phyloP scores from a whole-genome alignment of 2,888 invertebrate genomes.

The Helicoverpa assulta region DNA sequence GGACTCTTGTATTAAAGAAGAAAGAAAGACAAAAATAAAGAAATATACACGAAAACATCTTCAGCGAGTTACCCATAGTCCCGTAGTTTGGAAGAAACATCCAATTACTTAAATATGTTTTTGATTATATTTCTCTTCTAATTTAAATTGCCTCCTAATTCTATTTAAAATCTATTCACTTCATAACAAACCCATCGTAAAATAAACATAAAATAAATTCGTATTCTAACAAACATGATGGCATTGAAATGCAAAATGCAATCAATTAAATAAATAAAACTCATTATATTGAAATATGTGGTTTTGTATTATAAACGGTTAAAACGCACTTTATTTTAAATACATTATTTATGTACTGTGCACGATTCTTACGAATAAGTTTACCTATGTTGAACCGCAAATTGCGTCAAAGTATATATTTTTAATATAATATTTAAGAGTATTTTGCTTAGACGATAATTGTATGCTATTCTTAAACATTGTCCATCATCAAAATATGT shows the following conservation, averaged over 20 bases:
- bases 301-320: conserved; percentile 10
- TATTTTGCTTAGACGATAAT: neutral
- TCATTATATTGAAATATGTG: conserved; percentile 21
- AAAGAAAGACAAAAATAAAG: no score
- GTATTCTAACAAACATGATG: neutral
- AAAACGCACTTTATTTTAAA: conserved; percentile 26
- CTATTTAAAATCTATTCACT: no score
- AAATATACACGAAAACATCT: no score
- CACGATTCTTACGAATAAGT: conserved; percentile 1
- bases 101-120: no score
- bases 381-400: conserved; percentile 5
- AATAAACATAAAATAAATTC: neutral
- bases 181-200: neutral
- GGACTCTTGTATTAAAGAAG: no score
- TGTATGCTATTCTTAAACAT: neutral
- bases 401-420: conserved; percentile 18
- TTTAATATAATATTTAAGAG: neutral
- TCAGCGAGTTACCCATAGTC: no score
- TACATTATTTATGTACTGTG: conserved; percentile 30
- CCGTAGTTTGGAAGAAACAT: no score
- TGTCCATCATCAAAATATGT: neutral
- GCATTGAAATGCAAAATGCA: conserved; percentile 6
- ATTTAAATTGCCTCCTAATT: no score
- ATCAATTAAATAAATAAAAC: conserved; percentile 17
- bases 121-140: no score